phyloP scores from a whole-genome alignment of 2,888 invertebrate species.

The Brenthis hecate region DNA sequence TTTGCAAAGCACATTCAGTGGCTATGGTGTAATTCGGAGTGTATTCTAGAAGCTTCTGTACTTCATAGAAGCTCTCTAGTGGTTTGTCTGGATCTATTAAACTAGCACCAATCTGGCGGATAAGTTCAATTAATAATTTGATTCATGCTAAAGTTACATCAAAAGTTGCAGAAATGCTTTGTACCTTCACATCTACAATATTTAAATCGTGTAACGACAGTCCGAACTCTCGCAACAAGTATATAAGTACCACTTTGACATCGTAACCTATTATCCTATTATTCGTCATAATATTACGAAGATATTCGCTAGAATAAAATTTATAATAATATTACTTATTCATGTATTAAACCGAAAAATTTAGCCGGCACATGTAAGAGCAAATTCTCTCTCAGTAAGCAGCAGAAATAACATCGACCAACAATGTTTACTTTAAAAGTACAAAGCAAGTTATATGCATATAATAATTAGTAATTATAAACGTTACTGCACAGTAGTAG shows the following conservation, averaged over 20 bases:
- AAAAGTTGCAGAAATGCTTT: not conserved
- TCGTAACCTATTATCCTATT: slow-evolving; percentile 65
- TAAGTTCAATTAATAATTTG: not conserved
- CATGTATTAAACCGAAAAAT: too few relatives aligned
- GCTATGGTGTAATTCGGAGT: slow-evolving; percentile 56
- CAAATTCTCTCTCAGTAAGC: too few relatives aligned
- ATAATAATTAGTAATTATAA: not conserved
- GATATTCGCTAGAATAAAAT: slow-evolving; percentile 47
- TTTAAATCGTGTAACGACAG: slow-evolving; percentile 41
- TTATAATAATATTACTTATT: too few relatives aligned
- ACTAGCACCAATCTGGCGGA: slow-evolving; percentile 68
- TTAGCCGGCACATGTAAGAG: too few relatives aligned
- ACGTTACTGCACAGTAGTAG: not conserved
- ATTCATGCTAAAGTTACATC: too few relatives aligned
- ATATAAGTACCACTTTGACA: slow-evolving; percentile 61
- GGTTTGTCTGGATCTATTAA: slow-evolving; percentile 71
- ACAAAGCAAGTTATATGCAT: not conserved
- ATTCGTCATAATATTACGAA: slow-evolving; percentile 47
- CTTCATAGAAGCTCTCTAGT: slow-evolving; percentile 60
- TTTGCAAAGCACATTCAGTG: slow-evolving; percentile 59
- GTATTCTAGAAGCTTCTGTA: slow-evolving; percentile 55
- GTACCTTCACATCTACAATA: slow-evolving; percentile 62
- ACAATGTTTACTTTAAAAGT: too few relatives aligned
- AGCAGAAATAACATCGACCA: too few relatives aligned
- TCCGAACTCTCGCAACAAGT: slow-evolving; percentile 53